phyloP scores from a whole-genome alignment of 2,797 vertebrate genomes.

The Intellagama lesueurii region DNA sequence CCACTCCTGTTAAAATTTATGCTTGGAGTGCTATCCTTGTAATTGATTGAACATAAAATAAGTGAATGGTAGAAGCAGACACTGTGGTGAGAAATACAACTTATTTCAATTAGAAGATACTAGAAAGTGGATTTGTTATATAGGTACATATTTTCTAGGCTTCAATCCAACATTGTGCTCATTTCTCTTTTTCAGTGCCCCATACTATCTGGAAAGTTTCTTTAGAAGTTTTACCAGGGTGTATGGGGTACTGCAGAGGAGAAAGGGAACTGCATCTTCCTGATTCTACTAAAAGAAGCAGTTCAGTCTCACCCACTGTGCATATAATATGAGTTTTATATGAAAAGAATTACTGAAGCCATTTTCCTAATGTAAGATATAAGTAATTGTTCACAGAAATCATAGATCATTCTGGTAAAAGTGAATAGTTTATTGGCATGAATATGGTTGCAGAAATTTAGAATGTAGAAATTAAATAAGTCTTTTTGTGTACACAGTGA shows the following conservation, averaged over 20 bases:
- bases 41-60: not conserved
- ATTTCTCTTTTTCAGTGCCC: not conserved
- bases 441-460: not conserved
- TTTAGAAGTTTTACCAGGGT: not conserved
- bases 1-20: rapidly evolving
- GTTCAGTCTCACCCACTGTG: not conserved
- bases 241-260: not conserved
- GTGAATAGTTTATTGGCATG: not conserved
- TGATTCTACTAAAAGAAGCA: not conserved
- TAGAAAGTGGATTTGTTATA: not conserved
- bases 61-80: not conserved
- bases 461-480: conserved; percentile 1
- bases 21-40: not conserved
- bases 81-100: not conserved
- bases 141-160: not conserved
- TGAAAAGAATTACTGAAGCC: not conserved
- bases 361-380: not conserved
- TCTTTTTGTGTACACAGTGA: not conserved
- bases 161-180: not conserved
- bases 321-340: not conserved
- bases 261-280: not conserved
- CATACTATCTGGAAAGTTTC: not conserved
- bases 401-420: not conserved
- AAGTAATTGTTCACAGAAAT: not conserved
- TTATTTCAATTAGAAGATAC: not conserved